phyloP scores from a whole-genome alignment of 2,888 invertebrate genomes.

The Synergus itoensis region DNA sequence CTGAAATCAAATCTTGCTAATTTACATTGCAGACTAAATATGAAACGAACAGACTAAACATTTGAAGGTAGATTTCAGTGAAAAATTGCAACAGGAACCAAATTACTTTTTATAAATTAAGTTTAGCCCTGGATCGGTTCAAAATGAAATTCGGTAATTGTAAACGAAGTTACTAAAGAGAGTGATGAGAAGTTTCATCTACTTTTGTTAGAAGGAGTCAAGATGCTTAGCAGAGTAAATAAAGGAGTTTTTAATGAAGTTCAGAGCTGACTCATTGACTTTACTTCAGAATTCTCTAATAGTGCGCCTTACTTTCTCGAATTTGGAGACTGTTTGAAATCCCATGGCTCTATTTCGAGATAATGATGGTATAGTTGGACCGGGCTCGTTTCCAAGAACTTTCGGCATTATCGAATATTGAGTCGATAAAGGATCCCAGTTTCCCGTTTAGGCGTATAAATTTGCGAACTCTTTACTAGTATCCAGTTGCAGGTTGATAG shows the following conservation, averaged over 20 bases:
- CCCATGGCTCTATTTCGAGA: slow-evolving; percentile 6
- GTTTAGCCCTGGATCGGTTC: background rate
- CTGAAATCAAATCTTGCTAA: too few species aligned
- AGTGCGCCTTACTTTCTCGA: slow-evolving; percentile 6
- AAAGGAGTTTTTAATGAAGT: slow-evolving; percentile 12
- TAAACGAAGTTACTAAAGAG: slow-evolving; percentile 6
- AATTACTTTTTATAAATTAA: background rate
- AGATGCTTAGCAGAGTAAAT: background rate
- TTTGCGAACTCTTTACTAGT: slow-evolving; percentile 50
- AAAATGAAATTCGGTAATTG: background rate
- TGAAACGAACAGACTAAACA: background rate
- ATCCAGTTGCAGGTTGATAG: slow-evolving; percentile 39
- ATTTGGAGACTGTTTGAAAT: background rate
- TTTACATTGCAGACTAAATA: too few species aligned
- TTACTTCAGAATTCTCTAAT: slow-evolving; percentile 15
- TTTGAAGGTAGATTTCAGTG: background rate
- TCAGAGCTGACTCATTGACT: slow-evolving; percentile 20
- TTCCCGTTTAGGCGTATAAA: slow-evolving; percentile 54
- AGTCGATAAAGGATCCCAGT: slow-evolving; percentile 24
- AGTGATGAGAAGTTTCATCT: background rate
- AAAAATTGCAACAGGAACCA: background rate
- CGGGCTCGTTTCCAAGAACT: slow-evolving; percentile 21
- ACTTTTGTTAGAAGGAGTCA: background rate
- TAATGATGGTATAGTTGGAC: background rate
- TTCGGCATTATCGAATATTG: slow-evolving; percentile 33